Evolutionary conservation across 2,888 invertebrate species (phyloP).

Genomic region (Catocala nupta): DNA sequence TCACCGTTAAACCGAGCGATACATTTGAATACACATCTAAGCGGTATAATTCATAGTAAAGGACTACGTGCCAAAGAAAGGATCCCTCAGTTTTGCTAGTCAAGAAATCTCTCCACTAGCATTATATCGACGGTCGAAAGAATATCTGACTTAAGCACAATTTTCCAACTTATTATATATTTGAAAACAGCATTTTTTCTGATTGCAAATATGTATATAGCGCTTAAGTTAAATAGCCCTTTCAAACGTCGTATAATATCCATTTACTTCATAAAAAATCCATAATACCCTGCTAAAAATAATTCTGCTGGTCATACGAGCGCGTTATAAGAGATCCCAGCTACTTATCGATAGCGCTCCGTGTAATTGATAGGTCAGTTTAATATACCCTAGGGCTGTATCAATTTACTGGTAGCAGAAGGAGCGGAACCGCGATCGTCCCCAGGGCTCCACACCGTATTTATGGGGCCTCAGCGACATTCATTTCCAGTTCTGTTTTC

Average conservation of each 20-base stretch:
- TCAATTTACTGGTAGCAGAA: constrained; percentile 77
- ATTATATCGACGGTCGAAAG: no score
- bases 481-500: constrained; percentile 69
- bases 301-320: constrained; percentile 10
- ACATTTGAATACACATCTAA: no score
- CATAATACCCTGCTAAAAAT: constrained; percentile 4
- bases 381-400: constrained; percentile 75
- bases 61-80: no score
- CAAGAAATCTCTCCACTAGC: no score
- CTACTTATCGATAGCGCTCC: constrained; percentile 38
- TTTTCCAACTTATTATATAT: no score
- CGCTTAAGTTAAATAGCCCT: no score
- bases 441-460: constrained; percentile 67
- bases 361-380: constrained; percentile 61
- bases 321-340: constrained; percentile 20
- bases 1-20: no score
- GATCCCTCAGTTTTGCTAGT: no score
- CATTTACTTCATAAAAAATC: neutral
- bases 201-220: no score
- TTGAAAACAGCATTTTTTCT: no score
- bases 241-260: neutral
- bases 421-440: constrained; percentile 69
- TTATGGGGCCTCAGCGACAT: constrained; percentile 70
- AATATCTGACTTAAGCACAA: no score
- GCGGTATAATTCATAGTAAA: no score